Evolutionary conservation across 2,888 invertebrate species (phyloP).

Genomic region (Eledone cirrhosa): DNA sequence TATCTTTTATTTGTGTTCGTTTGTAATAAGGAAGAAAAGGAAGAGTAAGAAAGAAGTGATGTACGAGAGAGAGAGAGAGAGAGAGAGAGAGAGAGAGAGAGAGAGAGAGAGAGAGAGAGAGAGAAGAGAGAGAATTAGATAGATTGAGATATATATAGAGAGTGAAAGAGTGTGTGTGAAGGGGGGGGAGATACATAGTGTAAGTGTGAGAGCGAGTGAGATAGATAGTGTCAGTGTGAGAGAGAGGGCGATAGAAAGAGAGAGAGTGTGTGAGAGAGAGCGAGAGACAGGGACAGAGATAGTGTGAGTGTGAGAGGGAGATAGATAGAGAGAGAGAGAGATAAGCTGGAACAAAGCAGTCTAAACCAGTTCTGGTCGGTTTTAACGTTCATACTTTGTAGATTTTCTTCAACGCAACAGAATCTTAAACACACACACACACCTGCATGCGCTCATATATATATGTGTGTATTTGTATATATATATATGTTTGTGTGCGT

Average conservation of each 20-base stretch:
- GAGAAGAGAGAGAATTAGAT: not conserved
- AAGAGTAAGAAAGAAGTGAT: not conserved
- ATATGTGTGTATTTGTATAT: not conserved
- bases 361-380: no score
- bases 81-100: not conserved
- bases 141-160: no score
- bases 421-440: not conserved
- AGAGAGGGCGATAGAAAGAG: not conserved
- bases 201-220: no score
- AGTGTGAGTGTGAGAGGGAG: not conserved
- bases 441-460: not conserved
- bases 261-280: not conserved
- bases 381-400: not conserved
- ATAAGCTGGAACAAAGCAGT: not conserved
- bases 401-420: not conserved
- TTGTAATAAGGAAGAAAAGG: not conserved
- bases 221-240: no score
- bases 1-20: not conserved
- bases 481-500: not conserved
- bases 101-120: not conserved
- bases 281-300: not conserved
- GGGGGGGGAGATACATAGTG: no score
- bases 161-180: no score
- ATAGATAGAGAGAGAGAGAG: not conserved
- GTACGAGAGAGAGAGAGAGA: not conserved